Base-by-base conservation (phyloP, 2,888 invertebrate genomes). In the Fabriciana adippe region DNA sequence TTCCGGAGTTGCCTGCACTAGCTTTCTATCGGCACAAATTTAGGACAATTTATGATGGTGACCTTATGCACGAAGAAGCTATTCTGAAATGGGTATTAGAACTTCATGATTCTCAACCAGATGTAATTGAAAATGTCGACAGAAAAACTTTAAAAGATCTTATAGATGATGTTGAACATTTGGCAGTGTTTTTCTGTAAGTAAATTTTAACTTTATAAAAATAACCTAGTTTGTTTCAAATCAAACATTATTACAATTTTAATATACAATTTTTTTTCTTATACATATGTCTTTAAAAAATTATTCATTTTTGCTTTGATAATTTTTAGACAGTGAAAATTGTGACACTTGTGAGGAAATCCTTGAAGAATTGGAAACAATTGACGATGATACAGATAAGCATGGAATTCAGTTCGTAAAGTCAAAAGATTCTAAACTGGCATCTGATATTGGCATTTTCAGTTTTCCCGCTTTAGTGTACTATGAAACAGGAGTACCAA, bases 331-430 rank as follows among this genome's bases (percentile, higher is more conserved):
- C 87, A 96, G 96, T 81, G 97, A 97, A 80, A 95, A 96, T 80
- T 97, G 97, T 87, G 95, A 96, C 71, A 94, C 95, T n/a, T 98
- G 98, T 82, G 94, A 96, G 50, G 95, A 96, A 74, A 95, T 98
- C 76, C 92, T 98, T 59, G 96, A 97, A 80, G 98, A 98, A 80
- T 89, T 98, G 76, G 98, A 98, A 90, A 97, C 97, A 21, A 97
- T 97, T 78, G 97, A 97, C 81, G 97, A 97, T 82, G 98, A 98
- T 78, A 97, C 98, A 6, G 98, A 98, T 80, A 96, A 97, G 81
- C 96, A 97, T 79, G 97, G 97, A 62, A 98, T 98, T 79, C 97
- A 98, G 87, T 98, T 98, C 87, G 97, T 98, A 50, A 98, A 98
- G 84, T 97, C 97, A 3, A 97, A 97, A 83, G 98, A 98, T 86